Evolutionary conservation across 2,888 invertebrate species (phyloP), one percentile per base, ranked within the genome.

Genomic region (Apomyelois bistriatella): DNA sequence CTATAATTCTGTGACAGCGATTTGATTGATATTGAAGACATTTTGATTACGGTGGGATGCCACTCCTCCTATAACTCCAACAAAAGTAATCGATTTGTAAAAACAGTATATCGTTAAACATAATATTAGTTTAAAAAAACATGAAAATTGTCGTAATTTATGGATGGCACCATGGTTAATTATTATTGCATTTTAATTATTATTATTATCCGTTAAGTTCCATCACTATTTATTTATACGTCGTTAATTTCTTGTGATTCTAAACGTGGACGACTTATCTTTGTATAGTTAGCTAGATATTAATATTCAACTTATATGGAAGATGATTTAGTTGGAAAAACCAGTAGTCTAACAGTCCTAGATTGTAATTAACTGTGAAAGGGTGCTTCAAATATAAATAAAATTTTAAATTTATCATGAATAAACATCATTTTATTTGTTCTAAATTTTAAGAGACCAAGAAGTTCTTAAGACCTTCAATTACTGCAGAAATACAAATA

Each of bases 331-430:
- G 22, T 22, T 22, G 22, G 5, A 22, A 22, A 22, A 22, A 22
- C 5, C n/a, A n/a, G n/a, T n/a, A n/a, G n/a, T n/a, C n/a, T n/a
- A n/a, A n/a, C n/a, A n/a, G n/a, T n/a, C n/a, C n/a, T n/a, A n/a
- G n/a, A 32, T 32, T 32, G 32, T 32, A 32, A 32, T 32, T 6
- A 3, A 37, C 28, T 12, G 7, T 46, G 32, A 64, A n/a, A 51
- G 56, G 68, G 65, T 68, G 67, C 66, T 68, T 62, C 28, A 56
- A 58, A 55, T 46, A 46, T 46, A 46, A 32, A 40, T 40, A 12
- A 37, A 12, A 10, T 10, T 52, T 48, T 55, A n/a, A n/a, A n/a
- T n/a, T 56, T 52, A 56, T 52, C 36, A 55, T 48, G n/a, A n/a
- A n/a, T 54, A 8, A 16, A 49, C 53, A 52, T 47, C 36, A 48